A percentile compares a stretch with the other conserved stretches of the same genome.
Evolutionary conservation across 2,113 vertebrate species (phyloP).

Genomic region (Dasyornis broadbenti): DNA sequence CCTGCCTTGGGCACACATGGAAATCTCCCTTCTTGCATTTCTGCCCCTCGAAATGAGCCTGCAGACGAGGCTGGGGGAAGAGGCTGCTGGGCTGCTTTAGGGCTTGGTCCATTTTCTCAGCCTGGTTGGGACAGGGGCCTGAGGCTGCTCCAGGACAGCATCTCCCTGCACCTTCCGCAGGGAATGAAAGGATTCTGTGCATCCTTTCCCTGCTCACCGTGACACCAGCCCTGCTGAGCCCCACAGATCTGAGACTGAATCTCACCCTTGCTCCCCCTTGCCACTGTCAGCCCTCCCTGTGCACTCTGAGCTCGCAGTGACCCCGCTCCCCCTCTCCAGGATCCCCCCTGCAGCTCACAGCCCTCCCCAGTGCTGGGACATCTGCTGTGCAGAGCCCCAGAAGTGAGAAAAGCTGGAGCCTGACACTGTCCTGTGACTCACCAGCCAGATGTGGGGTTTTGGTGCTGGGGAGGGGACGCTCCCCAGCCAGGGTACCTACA

Average conservation of each 20-base stretch:
- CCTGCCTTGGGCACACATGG: not conserved
- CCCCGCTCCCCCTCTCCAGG: accelerated
- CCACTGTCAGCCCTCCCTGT: not conserved
- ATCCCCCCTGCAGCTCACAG: accelerated
- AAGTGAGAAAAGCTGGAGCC: not conserved
- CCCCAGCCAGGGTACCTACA: accelerated
- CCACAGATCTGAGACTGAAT: not conserved
- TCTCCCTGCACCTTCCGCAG: accelerated
- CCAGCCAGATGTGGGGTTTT: not conserved
- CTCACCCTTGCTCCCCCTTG: not conserved
- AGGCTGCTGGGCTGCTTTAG: not conserved
- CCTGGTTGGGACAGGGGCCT: accelerated
- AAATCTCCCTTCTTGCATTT: not conserved
- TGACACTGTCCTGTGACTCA: not conserved
- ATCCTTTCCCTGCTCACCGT: not conserved
- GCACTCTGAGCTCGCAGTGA: accelerated
- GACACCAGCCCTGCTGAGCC: not conserved
- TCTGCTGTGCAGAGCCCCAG: not conserved
- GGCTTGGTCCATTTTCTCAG: not conserved
- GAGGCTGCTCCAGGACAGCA: accelerated
- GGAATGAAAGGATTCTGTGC: not conserved
- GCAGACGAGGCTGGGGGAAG: not conserved
- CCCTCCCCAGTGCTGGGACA: accelerated
- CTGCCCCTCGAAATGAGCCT: not conserved
- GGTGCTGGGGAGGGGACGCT: not conserved